Evolutionary conservation across 1,140 invertebrate species (phyloP).

Genomic region (Heliconius hewitsoni): DNA sequence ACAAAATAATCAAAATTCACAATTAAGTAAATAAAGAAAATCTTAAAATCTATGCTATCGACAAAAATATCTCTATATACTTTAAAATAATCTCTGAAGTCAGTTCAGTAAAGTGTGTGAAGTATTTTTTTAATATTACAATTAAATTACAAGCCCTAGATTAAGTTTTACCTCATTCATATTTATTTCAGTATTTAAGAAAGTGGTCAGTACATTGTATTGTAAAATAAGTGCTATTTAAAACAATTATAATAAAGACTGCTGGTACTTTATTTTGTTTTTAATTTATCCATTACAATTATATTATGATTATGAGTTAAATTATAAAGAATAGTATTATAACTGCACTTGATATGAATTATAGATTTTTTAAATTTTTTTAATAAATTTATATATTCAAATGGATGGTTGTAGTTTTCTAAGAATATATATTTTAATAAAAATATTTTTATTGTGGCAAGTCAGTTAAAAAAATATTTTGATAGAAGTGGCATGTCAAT

Average conservation of each 20-base stretch:
- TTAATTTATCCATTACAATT: neutral
- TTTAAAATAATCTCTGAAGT: neutral
- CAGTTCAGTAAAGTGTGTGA: neutral
- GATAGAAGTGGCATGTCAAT: neutral
- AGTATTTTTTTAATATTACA: neutral
- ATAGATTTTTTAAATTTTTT: no score
- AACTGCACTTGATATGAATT: no score
- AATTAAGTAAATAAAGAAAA: neutral
- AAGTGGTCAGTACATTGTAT: constrained; percentile 37
- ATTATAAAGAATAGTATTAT: no score
- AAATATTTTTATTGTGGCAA: no score
- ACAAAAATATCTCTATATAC: neutral
- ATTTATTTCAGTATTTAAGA: constrained; percentile 65
- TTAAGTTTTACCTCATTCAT: constrained; percentile 57
- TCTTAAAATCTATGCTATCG: neutral
- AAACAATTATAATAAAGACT: constrained; percentile 64
- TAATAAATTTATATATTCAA: no score
- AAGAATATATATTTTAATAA: no score
- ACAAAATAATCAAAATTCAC: constrained; percentile 20
- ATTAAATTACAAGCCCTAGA: neutral
- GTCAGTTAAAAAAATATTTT: no score
- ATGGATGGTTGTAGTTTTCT: no score
- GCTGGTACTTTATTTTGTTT: constrained; percentile 36
- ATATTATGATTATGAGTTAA: no score
- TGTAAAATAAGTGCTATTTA: constrained; percentile 49